Evolutionary conservation across 2,113 vertebrate genomes (phyloP).

Genomic region (Hypomesus transpacificus): DNA sequence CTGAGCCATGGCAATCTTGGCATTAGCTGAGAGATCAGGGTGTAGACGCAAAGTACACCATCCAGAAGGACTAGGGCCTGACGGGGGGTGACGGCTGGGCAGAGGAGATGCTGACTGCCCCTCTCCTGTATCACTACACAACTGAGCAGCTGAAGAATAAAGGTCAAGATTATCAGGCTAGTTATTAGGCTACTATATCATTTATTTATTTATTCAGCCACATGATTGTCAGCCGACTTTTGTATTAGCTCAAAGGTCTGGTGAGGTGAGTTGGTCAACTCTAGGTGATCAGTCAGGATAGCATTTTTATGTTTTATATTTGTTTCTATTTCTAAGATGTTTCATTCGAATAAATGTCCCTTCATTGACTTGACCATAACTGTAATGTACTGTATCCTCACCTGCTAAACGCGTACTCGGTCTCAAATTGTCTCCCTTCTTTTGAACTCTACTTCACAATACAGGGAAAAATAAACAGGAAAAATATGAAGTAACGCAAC

Average conservation of each 20-base stretch:
- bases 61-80: not conserved
- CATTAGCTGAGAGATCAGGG: constrained; percentile 2
- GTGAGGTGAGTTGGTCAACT: too few relatives aligned
- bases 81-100: not conserved
- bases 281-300: too few relatives aligned
- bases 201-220: too few relatives aligned
- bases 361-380: too few relatives aligned
- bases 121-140: not conserved
- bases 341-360: too few relatives aligned
- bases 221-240: too few relatives aligned
- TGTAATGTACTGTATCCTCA: not conserved
- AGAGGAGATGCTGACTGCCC: not conserved
- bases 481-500: too few relatives aligned
- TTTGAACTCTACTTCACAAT: not conserved
- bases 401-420: not conserved
- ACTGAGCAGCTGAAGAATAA: not conserved
- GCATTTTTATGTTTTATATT: too few relatives aligned
- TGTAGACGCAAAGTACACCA: not conserved
- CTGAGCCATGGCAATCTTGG: not conserved
- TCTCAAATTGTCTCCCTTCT: not conserved
- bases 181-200: too few relatives aligned
- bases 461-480: not conserved
- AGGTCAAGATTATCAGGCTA: too few relatives aligned
- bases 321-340: too few relatives aligned
- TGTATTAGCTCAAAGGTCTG: too few relatives aligned